phyloP scores from a whole-genome alignment of 2,888 invertebrate species.

The Cheilosia soror region DNA sequence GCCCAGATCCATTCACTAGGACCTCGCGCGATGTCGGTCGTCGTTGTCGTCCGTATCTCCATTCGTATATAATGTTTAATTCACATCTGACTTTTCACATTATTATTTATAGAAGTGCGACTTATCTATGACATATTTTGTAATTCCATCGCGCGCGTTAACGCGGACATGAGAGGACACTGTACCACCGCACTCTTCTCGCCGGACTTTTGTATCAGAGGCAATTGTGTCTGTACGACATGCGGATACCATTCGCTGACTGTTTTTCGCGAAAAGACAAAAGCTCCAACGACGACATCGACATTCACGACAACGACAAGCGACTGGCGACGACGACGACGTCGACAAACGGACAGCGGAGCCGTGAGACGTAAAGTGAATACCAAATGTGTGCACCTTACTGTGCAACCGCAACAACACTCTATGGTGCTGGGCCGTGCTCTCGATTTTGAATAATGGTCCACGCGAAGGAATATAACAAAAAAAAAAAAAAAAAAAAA shows the following conservation, averaged over 20 bases:
- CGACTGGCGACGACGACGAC: conserved; percentile 34
- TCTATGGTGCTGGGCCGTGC: conserved; percentile 28
- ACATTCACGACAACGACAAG: conserved; percentile 64
- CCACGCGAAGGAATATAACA: conserved; percentile 53
- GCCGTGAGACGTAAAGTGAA: conserved; percentile 72
- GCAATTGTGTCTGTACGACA: conserved; percentile 56
- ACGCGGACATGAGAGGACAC: conserved; percentile 74
- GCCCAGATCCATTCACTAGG: conserved; percentile 63
- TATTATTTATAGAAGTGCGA: conserved; percentile 76
- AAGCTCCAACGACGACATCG: conserved; percentile 69
- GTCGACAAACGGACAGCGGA: conserved; percentile 23
- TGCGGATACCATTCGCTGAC: conserved; percentile 57
- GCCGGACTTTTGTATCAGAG: conserved; percentile 12
- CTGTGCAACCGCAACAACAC: background rate
- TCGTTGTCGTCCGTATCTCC: conserved; percentile 40
- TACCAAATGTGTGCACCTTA: conserved; percentile 74
- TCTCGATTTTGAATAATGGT: conserved; percentile 75
- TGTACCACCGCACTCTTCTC: conserved; percentile 45
- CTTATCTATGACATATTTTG: conserved; percentile 75
- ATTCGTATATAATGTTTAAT: conserved; percentile 63
- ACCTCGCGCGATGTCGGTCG: conserved; percentile 37
- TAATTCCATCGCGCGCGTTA: conserved; percentile 74
- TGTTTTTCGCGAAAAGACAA: conserved; percentile 63
- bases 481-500: conserved; percentile 9
- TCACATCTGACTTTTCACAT: conserved; percentile 76